Percentiles rank a stretch among this genome's conserved stretches.
phyloP scores from a whole-genome alignment of 1,140 invertebrate species.

The Nephila pilipes region DNA sequence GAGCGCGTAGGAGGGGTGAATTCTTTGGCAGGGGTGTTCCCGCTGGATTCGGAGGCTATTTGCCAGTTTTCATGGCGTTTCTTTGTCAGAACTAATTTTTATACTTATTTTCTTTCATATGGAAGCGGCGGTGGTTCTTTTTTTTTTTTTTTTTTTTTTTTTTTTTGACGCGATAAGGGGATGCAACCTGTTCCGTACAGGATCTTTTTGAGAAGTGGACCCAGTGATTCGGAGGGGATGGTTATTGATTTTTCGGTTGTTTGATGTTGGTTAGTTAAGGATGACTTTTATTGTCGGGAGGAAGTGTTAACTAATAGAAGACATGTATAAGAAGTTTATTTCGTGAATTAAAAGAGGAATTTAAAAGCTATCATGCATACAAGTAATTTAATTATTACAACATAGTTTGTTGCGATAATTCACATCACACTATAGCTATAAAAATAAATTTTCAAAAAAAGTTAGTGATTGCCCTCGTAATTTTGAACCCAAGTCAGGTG shows the following conservation, averaged over 20 bases:
- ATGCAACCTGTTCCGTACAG: conserved; percentile 53
- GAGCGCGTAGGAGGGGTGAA: conserved; percentile 31
- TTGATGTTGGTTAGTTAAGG: background rate
- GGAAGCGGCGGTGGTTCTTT: background rate
- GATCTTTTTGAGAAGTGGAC: background rate
- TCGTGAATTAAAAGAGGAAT: no score
- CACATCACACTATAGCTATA: no score
- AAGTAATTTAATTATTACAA: no score
- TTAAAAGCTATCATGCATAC: no score
- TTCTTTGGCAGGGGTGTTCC: conserved; percentile 64
- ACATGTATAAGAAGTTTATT: no score
- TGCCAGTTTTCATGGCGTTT: conserved; percentile 69
- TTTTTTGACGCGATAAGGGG: conserved; percentile 1
- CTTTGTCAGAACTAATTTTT: conserved; percentile 64
- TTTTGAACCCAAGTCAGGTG: no score
- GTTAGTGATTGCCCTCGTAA: no score
- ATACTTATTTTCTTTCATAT: conserved; percentile 30
- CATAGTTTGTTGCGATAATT: no score
- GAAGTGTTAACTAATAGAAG: background rate
- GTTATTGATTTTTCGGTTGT: conserved; percentile 10
- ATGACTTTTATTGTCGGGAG: background rate
- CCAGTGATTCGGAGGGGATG: background rate
- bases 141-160: conserved; percentile 31
- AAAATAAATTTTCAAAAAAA: no score
- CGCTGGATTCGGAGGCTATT: conserved; percentile 54